phyloP scores from a whole-genome alignment of 2,797 vertebrate species.

The Catharus ustulatus region DNA sequence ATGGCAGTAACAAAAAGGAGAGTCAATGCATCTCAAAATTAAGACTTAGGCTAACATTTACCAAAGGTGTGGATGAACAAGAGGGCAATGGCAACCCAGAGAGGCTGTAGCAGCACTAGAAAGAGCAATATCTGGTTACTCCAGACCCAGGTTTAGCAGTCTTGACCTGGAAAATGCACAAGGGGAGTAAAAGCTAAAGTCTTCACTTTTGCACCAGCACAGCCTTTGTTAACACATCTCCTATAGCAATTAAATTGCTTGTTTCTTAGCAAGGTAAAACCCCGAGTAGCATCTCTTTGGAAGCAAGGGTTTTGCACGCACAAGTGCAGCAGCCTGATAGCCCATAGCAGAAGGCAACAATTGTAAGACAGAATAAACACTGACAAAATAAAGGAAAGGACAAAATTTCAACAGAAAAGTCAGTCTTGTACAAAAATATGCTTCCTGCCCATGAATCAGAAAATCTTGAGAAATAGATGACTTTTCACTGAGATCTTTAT shows the following conservation, averaged over 20 bases:
- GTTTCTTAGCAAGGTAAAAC: not conserved
- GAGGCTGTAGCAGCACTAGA: not conserved
- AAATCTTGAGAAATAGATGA: not conserved
- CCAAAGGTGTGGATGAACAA: not conserved
- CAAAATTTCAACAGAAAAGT: not conserved
- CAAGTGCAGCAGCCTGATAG: not conserved
- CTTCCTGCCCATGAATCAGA: not conserved
- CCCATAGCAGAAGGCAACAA: not conserved
- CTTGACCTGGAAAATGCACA: not conserved
- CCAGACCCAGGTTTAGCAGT: not conserved
- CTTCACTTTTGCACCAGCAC: not conserved
- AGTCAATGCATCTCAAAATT: not conserved
- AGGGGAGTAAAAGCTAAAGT: not conserved
- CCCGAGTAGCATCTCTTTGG: not conserved
- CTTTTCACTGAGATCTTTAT: not conserved
- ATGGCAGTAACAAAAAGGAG: not conserved
- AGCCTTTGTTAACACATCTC: not conserved
- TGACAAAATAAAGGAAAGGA: not conserved
- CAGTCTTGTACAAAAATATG: not conserved
- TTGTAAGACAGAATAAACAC: not conserved
- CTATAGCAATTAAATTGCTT: not conserved
- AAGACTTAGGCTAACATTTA: not conserved
- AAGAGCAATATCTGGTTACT: not conserved
- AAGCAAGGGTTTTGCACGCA: not conserved
- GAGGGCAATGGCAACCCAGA: not conserved